Evolutionary conservation across 2,888 invertebrate genomes (phyloP).

Genomic region (Pandemis cinnamomeana): DNA sequence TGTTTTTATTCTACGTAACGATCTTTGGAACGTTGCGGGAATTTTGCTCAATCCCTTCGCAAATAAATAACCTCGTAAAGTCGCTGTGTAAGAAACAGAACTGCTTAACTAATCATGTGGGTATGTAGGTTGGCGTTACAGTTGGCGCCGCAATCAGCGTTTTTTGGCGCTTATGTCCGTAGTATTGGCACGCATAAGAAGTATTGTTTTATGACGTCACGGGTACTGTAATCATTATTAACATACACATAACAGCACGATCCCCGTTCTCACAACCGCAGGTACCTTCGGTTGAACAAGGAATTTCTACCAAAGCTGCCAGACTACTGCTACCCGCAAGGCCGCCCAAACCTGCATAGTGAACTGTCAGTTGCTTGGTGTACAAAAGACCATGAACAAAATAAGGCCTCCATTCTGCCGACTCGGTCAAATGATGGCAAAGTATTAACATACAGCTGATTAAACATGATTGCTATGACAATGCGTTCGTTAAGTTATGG

Average conservation of each 20-base stretch:
- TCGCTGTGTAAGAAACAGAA: too few species aligned
- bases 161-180: background rate
- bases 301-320: background rate
- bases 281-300: too few species aligned
- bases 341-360: background rate
- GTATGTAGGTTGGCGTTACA: background rate
- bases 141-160: background rate
- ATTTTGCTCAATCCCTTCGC: too few species aligned
- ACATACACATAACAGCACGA: background rate
- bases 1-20: too few species aligned
- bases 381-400: constrained; percentile 13
- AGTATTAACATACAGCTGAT: constrained; percentile 31
- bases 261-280: background rate
- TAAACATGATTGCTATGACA: constrained; percentile 51
- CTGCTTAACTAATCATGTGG: too few species aligned
- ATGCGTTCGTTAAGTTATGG: constrained; percentile 52
- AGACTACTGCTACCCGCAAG: background rate
- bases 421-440: constrained; percentile 8
- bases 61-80: too few species aligned
- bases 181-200: background rate
- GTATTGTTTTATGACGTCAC: background rate
- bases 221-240: background rate
- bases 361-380: background rate
- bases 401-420: constrained; percentile 5
- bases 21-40: too few species aligned